These are phyloP conservation scores for Apamea crenata DNA, from an alignment of 2,888 invertebrate genomes.

Conservation along the genomic window DNA sequence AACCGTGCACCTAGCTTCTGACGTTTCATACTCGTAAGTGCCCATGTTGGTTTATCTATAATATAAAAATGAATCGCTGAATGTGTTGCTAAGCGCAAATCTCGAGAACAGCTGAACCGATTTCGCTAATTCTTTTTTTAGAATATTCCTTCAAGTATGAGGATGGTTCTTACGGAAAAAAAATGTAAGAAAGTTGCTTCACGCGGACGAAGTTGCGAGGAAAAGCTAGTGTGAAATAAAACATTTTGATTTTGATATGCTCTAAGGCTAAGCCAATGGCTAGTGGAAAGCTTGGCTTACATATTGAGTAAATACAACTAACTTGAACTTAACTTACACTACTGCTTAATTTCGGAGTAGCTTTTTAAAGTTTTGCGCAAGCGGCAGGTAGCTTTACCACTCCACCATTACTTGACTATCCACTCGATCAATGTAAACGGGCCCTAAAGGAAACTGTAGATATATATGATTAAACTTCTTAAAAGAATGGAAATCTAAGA, in stretches of 20 bases:
- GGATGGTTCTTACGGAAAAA: no score
- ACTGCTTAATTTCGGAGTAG: neutral
- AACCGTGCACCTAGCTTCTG: no score
- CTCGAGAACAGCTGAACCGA: no score
- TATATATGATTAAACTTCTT: neutral
- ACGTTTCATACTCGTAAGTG: no score
- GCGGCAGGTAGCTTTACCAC: neutral
- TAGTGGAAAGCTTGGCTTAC: neutral
- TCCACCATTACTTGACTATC: neutral
- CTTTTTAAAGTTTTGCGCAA: neutral
- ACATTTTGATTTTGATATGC: neutral
- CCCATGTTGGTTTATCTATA: no score
- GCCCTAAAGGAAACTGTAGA: slow-evolving; percentile 5
- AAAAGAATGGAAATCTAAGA: slow-evolving; percentile 32
- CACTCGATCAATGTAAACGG: neutral
- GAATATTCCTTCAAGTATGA: no score
- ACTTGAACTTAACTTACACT: neutral
- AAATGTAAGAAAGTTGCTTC: no score
- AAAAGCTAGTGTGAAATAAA: no score
- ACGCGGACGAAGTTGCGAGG: no score
- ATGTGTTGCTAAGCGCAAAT: no score
- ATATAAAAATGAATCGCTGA: no score
- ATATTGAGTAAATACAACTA: neutral
- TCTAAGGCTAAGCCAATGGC: neutral
- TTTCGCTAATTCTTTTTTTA: no score